Evolutionary conservation across 2,797 vertebrate species (phyloP).

Genomic region (Sebastes hubbsi): DNA sequence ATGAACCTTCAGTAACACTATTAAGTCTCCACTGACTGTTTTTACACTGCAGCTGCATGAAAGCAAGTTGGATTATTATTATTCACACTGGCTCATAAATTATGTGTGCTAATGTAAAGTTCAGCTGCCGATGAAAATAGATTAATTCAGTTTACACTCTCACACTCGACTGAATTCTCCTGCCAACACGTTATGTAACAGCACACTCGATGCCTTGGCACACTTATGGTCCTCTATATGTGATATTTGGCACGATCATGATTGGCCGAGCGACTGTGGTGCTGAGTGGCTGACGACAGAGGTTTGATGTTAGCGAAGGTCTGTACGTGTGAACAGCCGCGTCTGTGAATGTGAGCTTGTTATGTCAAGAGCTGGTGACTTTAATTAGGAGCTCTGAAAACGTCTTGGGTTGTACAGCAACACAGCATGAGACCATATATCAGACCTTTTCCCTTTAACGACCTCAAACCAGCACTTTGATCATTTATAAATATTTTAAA

Average conservation of each 20-base stretch:
- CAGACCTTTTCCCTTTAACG: no score
- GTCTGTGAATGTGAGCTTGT: conserved; percentile 10
- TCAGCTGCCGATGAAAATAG: conserved; percentile 32
- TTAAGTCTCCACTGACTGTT: not conserved
- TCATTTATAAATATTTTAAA: no score
- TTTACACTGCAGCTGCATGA: conserved; percentile 12
- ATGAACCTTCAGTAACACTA: conserved; percentile 24
- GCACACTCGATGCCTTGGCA: conserved; percentile 36
- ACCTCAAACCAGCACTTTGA: no score
- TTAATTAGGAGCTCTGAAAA: not conserved
- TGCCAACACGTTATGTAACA: conserved; percentile 41
- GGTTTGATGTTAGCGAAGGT: conserved; percentile 6
- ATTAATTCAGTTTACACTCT: conserved; percentile 34
- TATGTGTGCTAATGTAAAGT: conserved; percentile 7
- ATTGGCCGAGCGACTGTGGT: conserved; percentile 1
- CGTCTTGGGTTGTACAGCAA: not conserved
- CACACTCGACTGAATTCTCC: not conserved
- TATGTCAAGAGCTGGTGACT: conserved; percentile 1
- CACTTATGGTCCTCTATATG: conserved; percentile 12
- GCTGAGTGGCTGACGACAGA: conserved; percentile 13
- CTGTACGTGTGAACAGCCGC: conserved; percentile 15
- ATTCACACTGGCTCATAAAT: conserved; percentile 6
- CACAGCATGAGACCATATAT: not conserved
- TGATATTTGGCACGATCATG: not conserved
- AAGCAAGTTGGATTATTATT: not conserved